Evolutionary conservation across 2,888 invertebrate genomes (phyloP).

Genomic region (Spisula subtruncata): DNA sequence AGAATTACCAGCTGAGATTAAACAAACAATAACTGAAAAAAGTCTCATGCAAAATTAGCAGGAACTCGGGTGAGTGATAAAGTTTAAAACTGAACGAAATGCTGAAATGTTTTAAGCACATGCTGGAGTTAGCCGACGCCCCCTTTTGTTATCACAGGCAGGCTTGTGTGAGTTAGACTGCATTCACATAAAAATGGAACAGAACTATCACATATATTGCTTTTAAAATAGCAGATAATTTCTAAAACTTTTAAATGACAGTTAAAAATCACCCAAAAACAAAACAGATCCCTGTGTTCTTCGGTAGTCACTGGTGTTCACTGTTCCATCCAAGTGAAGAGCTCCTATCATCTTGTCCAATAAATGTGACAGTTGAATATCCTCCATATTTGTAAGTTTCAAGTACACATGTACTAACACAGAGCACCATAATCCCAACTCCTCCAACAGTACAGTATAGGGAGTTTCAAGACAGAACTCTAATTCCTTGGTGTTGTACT

Average conservation of each 20-base stretch:
- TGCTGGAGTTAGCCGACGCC: neutral
- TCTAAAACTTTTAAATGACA: neutral
- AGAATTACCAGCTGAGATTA: constrained; percentile 99
- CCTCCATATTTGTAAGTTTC: neutral
- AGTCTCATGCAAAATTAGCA: constrained; percentile 55
- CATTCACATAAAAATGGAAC: neutral
- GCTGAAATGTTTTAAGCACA: constrained; percentile 9
- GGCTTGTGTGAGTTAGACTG: neutral
- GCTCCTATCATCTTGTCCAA: no score
- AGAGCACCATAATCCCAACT: no score
- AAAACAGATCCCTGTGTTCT: neutral
- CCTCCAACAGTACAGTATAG: no score
- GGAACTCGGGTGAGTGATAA: constrained; percentile 8
- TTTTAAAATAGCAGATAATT: neutral
- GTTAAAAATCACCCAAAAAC: constrained; percentile 6
- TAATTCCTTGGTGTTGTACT: no score
- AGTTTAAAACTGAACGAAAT: constrained; percentile 19
- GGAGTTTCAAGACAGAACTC: neutral
- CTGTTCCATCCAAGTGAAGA: no score
- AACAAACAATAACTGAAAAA: constrained; percentile 88
- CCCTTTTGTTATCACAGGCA: constrained; percentile 15
- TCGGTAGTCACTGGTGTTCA: no score
- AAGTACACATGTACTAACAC: no score
- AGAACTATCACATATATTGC: neutral
- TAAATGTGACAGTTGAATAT: neutral